Evolutionary conservation across 2,888 invertebrate species (phyloP).

Genomic region (Diachrysia chrysitis): DNA sequence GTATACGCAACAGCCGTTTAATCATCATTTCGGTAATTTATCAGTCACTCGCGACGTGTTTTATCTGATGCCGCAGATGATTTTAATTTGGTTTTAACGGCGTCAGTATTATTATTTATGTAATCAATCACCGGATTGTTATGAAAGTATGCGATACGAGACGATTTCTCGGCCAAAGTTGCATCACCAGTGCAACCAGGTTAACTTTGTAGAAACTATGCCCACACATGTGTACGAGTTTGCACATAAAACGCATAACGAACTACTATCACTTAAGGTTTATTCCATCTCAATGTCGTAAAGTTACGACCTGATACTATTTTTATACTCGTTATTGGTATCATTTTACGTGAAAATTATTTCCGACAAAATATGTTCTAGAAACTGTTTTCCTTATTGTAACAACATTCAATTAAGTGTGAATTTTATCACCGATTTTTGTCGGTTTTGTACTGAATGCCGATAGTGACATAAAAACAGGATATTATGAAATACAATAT

Average conservation of each 20-base stretch:
- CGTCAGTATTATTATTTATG: constrained; percentile 86
- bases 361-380: constrained; percentile 54
- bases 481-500: constrained; percentile 22
- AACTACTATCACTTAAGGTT: constrained; percentile 51
- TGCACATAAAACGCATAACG: constrained; percentile 54
- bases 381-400: constrained; percentile 56
- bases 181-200: constrained; percentile 82
- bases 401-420: constrained; percentile 43
- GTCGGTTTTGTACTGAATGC: constrained; percentile 21
- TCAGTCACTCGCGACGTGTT: constrained; percentile 82
- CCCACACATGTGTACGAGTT: constrained; percentile 26
- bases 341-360: constrained; percentile 51
- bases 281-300: constrained; percentile 40
- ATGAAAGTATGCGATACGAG: constrained; percentile 87
- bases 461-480: constrained; percentile 39
- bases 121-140: constrained; percentile 88
- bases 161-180: constrained; percentile 85
- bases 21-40: constrained; percentile 85
- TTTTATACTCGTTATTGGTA: constrained; percentile 53
- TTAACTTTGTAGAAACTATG: constrained; percentile 61
- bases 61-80: constrained; percentile 84
- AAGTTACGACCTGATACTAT: constrained; percentile 52
- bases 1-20: constrained; percentile 80
- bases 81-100: constrained; percentile 87
- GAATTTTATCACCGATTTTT: constrained; percentile 51